Conservation (phyloP, 2,888 invertebrate species). For the Stenotaenia linearis region DNA sequence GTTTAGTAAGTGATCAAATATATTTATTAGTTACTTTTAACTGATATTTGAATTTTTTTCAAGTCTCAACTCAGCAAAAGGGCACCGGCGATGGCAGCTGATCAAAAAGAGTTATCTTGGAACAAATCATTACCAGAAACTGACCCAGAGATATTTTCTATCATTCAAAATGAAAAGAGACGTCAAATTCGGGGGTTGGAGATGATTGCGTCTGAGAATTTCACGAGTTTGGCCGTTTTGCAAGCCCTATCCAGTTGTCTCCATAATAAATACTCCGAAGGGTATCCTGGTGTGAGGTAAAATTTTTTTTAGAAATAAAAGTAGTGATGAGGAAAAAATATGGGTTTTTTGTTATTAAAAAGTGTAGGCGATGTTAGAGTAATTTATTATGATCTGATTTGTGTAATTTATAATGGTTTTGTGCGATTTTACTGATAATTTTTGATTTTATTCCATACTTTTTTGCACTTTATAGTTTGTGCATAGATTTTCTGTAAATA, state of each 20-base stretch:
- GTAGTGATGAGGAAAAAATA: too few relatives aligned
- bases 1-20: not conserved
- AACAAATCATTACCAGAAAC: constrained; percentile 54
- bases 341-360: too few relatives aligned
- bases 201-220: constrained; percentile 86
- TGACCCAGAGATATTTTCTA: constrained; percentile 77
- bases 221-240: constrained; percentile 43
- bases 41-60: not conserved
- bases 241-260: constrained; percentile 53
- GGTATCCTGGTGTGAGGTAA: constrained; percentile 53
- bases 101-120: not conserved
- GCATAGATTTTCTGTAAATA: too few relatives aligned
- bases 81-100: not conserved
- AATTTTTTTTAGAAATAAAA: too few relatives aligned
- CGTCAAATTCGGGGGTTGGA: constrained; percentile 81
- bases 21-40: not conserved
- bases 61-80: not conserved
- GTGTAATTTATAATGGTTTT: too few relatives aligned
- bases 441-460: too few relatives aligned
- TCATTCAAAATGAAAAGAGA: constrained; percentile 78
- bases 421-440: too few relatives aligned
- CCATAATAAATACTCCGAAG: constrained; percentile 58
- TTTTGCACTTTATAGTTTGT: too few relatives aligned
- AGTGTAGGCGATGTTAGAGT: too few relatives aligned
- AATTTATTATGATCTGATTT: too few relatives aligned